Evolutionary conservation across 1,140 invertebrate species (phyloP).

Genomic region (Papilio glaucus): DNA sequence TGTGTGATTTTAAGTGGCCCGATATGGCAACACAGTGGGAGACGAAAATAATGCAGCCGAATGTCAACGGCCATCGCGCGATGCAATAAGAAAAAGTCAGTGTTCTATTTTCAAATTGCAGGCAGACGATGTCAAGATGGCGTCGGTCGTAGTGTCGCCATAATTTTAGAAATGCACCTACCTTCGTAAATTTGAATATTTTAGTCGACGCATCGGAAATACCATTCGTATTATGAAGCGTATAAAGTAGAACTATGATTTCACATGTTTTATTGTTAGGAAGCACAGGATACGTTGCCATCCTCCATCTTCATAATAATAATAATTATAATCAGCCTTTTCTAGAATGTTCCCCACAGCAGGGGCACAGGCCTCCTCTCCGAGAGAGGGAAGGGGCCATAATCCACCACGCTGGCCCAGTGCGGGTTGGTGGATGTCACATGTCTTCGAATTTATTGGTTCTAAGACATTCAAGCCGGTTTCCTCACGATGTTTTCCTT

Average conservation of each 20-base stretch:
- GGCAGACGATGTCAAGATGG: constrained; percentile 53
- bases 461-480: too few species aligned
- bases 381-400: too few species aligned
- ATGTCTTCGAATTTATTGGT: too few species aligned
- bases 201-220: not conserved
- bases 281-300: too few species aligned
- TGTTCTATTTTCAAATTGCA: constrained; percentile 76
- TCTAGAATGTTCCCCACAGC: too few species aligned
- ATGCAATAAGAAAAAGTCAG: constrained; percentile 70
- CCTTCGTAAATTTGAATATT: not conserved
- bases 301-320: too few species aligned
- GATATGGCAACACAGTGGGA: constrained; percentile 68
- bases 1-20: constrained; percentile 42
- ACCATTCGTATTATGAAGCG: not conserved
- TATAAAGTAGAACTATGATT: not conserved
- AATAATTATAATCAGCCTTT: too few species aligned
- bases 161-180: constrained; percentile 8
- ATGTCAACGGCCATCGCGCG: constrained; percentile 69
- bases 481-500: too few species aligned
- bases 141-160: constrained; percentile 41
- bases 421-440: too few species aligned
- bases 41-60: constrained; percentile 70
- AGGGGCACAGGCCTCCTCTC: too few species aligned
- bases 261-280: too few species aligned
- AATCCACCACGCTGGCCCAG: too few species aligned